Conservation (phyloP, 2,797 vertebrate species). For the Gallirallus australis region DNA sequence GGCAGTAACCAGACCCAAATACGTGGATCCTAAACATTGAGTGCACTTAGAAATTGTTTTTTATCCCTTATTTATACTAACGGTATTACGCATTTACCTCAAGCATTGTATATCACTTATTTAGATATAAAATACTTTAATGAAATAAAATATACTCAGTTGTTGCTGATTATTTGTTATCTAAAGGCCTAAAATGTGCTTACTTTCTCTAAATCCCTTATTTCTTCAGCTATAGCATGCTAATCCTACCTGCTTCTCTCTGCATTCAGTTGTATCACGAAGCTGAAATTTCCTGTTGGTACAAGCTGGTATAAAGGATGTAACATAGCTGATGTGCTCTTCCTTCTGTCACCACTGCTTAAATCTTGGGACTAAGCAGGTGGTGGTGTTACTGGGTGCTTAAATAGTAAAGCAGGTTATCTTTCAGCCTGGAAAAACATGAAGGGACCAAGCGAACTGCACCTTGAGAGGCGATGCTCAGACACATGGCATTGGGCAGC, state of each 20-base stretch:
- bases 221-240: not conserved
- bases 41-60: conserved; percentile 19
- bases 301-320: not conserved
- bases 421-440: not conserved
- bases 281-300: not conserved
- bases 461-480: not conserved
- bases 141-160: conserved; percentile 51
- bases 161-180: conserved; percentile 31
- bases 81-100: conserved; percentile 53
- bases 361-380: not conserved
- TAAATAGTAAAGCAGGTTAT: not conserved
- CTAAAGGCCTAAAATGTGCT: not conserved
- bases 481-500: not conserved
- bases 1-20: conserved; percentile 3
- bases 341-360: not conserved
- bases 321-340: not conserved
- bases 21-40: not conserved
- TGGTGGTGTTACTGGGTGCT: not conserved
- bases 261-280: not conserved
- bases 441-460: not conserved
- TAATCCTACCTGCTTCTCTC: not conserved
- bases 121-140: conserved; percentile 54
- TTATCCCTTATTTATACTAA: conserved; percentile 68
- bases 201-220: not conserved
- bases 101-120: conserved; percentile 39